Evolutionary conservation across 2,888 invertebrate species (phyloP).

Genomic region (Bellardia bayeri): DNA sequence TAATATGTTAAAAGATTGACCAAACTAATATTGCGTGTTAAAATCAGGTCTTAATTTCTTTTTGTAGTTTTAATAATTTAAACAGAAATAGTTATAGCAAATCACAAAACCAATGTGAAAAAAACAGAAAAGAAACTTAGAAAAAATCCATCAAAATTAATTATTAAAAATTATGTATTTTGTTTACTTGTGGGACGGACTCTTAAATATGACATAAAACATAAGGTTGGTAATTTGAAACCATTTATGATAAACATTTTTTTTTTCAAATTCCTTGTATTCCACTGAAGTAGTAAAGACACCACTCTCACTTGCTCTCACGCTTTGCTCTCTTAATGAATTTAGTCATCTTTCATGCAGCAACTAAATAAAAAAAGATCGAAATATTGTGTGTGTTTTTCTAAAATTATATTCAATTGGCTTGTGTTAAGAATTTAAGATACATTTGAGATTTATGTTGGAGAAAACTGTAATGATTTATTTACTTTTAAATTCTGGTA

Average conservation of each 20-base stretch:
- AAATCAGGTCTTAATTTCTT: conserved; percentile 19
- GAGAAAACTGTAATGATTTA: conserved; percentile 5
- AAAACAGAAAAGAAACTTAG: background rate
- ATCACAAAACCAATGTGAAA: conserved; percentile 5
- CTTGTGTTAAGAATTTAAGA: background rate
- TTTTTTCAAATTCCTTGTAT: background rate
- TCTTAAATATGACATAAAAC: conserved; percentile 52
- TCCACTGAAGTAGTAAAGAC: background rate
- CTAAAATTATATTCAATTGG: background rate
- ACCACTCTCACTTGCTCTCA: background rate
- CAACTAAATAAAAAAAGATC: background rate
- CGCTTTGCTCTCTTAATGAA: background rate
- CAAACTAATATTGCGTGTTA: conserved; percentile 34
- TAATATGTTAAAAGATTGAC: background rate
- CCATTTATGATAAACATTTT: conserved; percentile 37
- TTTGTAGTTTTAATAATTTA: conserved; percentile 9
- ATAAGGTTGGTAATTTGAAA: conserved; percentile 62
- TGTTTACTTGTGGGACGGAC: background rate
- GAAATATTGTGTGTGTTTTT: background rate
- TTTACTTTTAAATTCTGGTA: background rate
- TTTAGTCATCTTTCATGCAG: conserved; percentile 5
- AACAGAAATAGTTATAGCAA: conserved; percentile 8
- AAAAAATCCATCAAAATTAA: conserved; percentile 48
- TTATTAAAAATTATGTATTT: conserved; percentile 31
- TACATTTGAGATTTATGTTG: background rate